These are phyloP conservation scores for Drosophila virilis DNA, from an alignment of 1,140 invertebrate species.

Conservation along the genomic window DNA sequence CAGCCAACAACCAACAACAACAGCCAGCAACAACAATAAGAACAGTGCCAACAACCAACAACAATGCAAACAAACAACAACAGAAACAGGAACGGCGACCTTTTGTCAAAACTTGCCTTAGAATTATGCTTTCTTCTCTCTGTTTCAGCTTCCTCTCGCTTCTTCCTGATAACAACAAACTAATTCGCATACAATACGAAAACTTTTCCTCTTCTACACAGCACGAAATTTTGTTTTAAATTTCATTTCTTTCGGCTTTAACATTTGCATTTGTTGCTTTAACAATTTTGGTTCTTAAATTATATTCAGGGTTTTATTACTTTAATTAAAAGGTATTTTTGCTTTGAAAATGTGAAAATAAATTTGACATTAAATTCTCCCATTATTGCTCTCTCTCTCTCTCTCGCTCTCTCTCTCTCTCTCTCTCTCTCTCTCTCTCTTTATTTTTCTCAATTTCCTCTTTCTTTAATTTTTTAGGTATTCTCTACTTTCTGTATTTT, in stretches of 20 bases:
- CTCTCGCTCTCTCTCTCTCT: too few species aligned
- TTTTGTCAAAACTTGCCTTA: constrained; percentile 36
- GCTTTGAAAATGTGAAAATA: too few species aligned
- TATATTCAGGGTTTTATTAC: too few species aligned
- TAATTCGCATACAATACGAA: constrained; percentile 39
- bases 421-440: too few species aligned
- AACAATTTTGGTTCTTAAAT: too few species aligned
- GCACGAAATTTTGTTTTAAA: constrained; percentile 3
- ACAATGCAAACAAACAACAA: constrained; percentile 3
- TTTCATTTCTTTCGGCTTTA: background rate
- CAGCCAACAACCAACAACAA: constrained; percentile 2
- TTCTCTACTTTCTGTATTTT: too few species aligned
- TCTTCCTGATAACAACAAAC: constrained; percentile 37
- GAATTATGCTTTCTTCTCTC: constrained; percentile 27
- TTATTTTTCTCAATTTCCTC: too few species aligned
- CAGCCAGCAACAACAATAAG: background rate
- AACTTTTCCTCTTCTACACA: constrained; percentile 18
- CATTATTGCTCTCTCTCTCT: too few species aligned
- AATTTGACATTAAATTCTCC: too few species aligned
- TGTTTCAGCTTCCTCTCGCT: constrained; percentile 2
- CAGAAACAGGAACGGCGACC: constrained; percentile 11
- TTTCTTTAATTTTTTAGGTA: too few species aligned
- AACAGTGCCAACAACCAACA: constrained; percentile 8
- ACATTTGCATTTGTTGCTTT: too few species aligned
- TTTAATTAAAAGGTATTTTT: too few species aligned